Conservation (phyloP, 2,888 invertebrate species). For the Chymomyza fuscimana region DNA sequence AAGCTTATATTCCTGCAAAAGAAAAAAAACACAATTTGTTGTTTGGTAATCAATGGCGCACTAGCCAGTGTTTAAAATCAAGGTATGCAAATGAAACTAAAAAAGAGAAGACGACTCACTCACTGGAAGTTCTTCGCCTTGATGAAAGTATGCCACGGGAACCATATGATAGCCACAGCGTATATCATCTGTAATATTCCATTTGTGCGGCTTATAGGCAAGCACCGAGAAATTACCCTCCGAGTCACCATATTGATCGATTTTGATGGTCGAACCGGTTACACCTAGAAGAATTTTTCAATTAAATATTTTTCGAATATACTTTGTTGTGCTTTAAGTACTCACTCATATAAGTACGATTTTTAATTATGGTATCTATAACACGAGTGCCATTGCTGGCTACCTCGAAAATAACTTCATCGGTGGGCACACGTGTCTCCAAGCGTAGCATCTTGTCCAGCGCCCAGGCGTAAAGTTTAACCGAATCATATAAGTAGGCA, state of each 20-base stretch:
- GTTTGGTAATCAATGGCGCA: conserved; percentile 3
- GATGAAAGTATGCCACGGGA: conserved; percentile 91
- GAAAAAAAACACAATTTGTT: conserved; percentile 9
- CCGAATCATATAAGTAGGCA: conserved; percentile 96
- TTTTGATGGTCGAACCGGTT: conserved; percentile 94
- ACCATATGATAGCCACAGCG: conserved; percentile 89
- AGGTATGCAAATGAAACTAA: conserved; percentile 43
- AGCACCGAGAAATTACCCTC: conserved; percentile 98
- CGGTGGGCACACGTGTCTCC: conserved; percentile 82
- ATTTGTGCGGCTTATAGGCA: conserved; percentile 84
- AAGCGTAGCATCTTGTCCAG: conserved; percentile 86
- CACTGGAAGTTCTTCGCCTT: conserved; percentile 88
- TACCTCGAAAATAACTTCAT: conserved; percentile 84
- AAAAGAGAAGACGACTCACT: conserved; percentile 83
- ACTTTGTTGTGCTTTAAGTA: conserved; percentile 46
- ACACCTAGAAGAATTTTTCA: conserved; percentile 84
- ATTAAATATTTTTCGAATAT: neutral
- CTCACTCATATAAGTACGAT: conserved; percentile 93
- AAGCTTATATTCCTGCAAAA: conserved; percentile 86
- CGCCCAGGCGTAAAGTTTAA: conserved; percentile 93
- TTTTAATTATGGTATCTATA: conserved; percentile 91
- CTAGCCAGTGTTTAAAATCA: conserved; percentile 23
- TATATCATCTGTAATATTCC: conserved; percentile 80
- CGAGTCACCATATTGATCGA: conserved; percentile 96
- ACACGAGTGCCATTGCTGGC: conserved; percentile 93